Evolutionary conservation across 2,888 invertebrate species (phyloP), one percentile per base, ranked within the genome.

Genomic region (Aethes cnicana): DNA sequence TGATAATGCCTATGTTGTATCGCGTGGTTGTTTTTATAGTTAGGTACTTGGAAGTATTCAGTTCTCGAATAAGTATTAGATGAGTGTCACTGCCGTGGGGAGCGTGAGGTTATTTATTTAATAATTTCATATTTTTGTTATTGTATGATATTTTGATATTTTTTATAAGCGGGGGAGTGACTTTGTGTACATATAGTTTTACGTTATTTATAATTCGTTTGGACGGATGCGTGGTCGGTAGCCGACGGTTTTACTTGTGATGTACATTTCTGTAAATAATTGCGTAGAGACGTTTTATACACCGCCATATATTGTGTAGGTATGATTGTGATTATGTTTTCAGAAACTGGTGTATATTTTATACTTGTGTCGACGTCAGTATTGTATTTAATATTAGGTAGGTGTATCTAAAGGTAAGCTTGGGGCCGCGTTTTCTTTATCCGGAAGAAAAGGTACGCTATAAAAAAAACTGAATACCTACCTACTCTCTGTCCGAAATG

Each of bases 121-220:
- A 70, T 69, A 67, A 66, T 73, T 68, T 63, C 59, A 56, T 57
- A 53, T 30, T 53, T 53, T 53, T 68, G 66, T 72, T 72, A 72
- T 77, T 75, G 63, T 67, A 65, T 59, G 69, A 72, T 70, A 62
- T 73, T 73, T 62, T 64, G 61, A 61, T 66, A 69, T 69, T 76
- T 70, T 70, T 69, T 57, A 62, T 63, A 72, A 68, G 73, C 63
- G 59, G 58, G 55, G 28, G 66, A 65, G 73, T 81, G 81, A 78
- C 77, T 72, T 74, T 70, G 56, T 84, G 85, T 86, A 86, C 76
- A 86, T 86, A 85, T 84, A 81, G 74, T 68, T 77, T 77, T 68
- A 73, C 62, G 66, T 67, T 80, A 80, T 77, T 77, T 80, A 78
- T 79, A 73, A 72, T 76, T 76, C 69, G 64, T 66, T 53, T 69